phyloP scores from a whole-genome alignment of 1,140 invertebrate genomes.

The Papilio polyxenes region DNA sequence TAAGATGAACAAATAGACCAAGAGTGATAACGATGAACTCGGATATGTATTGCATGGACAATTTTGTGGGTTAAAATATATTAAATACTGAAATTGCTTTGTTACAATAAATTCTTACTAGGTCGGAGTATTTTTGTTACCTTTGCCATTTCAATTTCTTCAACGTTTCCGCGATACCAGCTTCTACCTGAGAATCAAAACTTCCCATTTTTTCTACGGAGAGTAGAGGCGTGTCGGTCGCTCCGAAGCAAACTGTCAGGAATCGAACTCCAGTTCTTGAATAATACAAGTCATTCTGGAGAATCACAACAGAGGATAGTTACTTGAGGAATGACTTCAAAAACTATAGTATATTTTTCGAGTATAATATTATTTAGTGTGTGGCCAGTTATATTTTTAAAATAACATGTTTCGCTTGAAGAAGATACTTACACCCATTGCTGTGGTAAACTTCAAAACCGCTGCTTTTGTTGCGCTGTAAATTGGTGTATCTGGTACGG shows the following conservation, averaged over 20 bases:
- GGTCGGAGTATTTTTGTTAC: background rate
- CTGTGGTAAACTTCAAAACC: slow-evolving; percentile 78
- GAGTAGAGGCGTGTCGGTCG: slow-evolving; percentile 63
- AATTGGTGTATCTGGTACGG: slow-evolving; percentile 77
- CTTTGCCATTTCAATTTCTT: slow-evolving; percentile 21
- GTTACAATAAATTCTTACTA: background rate
- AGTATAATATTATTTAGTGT: too few relatives aligned
- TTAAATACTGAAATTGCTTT: background rate
- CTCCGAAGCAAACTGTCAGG: slow-evolving; percentile 69
- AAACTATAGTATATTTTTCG: too few relatives aligned
- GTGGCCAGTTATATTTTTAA: too few relatives aligned
- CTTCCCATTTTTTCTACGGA: slow-evolving; percentile 44
- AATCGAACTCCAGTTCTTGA: slow-evolving; percentile 64
- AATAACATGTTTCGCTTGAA: slow-evolving; percentile 29
- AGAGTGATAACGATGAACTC: background rate
- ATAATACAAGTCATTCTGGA: slow-evolving; percentile 48
- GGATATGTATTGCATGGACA: background rate
- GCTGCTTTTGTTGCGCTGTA: slow-evolving; percentile 86
- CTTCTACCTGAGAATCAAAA: slow-evolving; percentile 45
- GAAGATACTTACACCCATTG: slow-evolving; percentile 66
- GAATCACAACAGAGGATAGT: slow-evolving; percentile 25
- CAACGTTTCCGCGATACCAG: background rate
- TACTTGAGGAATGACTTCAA: slow-evolving; percentile 9
- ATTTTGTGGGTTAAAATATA: background rate
- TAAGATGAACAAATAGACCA: too few relatives aligned